These are phyloP conservation scores for Gallinago undulata DNA, from an alignment of 2,113 vertebrate species.

Conservation along the genomic window DNA sequence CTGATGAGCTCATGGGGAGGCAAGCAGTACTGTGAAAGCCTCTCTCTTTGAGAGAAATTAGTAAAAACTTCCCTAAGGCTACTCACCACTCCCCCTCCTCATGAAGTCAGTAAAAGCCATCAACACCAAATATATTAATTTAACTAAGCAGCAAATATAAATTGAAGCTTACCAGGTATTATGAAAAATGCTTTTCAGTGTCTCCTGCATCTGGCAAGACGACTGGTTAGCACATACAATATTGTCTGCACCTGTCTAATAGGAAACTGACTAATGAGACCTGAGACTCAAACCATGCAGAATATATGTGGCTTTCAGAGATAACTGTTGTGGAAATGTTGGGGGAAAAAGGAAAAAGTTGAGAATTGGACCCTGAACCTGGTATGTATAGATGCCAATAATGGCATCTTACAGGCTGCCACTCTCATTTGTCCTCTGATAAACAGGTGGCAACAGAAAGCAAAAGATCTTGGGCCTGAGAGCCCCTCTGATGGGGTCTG, in stretches of 20 bases:
- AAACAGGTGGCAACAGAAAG: neutral
- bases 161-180: neutral
- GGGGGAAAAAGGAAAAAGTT: neutral
- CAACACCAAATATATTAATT: neutral
- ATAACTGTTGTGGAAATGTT: neutral
- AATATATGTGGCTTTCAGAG: neutral
- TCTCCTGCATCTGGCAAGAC: neutral
- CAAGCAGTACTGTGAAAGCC: neutral
- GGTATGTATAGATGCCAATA: neutral
- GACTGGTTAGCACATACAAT: neutral
- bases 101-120: neutral
- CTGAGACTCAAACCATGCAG: neutral
- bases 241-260: neutral
- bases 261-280: neutral
- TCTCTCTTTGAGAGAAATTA: neutral
- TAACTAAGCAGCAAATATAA: neutral
- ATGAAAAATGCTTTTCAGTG: neutral
- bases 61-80: neutral
- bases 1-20: neutral
- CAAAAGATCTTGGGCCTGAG: neutral
- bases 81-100: neutral
- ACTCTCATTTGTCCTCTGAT: neutral
- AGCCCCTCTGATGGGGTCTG: neutral
- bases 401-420: neutral
- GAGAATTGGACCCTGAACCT: neutral